phyloP scores from a whole-genome alignment of 2,888 invertebrate genomes.

The Zygaena filipendulae region DNA sequence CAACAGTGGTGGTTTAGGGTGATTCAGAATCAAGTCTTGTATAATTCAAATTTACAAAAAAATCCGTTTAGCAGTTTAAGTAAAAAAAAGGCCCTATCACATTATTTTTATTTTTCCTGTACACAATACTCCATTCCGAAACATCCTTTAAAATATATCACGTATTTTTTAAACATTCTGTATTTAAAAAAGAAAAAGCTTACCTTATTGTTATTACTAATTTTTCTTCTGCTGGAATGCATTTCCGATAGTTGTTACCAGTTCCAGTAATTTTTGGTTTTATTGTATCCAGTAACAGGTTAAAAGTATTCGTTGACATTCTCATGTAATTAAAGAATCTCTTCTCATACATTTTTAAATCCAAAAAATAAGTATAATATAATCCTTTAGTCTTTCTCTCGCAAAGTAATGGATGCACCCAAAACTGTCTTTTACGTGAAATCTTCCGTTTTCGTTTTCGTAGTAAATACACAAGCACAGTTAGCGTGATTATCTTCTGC shows the following conservation, averaged over 20 bases:
- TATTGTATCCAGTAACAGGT: constrained; percentile 13
- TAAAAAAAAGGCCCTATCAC: constrained; percentile 12
- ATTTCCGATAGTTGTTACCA: constrained; percentile 13
- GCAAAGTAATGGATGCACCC: constrained; percentile 14
- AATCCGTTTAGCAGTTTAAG: too few relatives aligned
- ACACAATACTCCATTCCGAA: constrained; percentile 9
- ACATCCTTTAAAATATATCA: constrained; percentile 10
- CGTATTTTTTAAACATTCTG: constrained; percentile 11
- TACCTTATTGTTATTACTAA: constrained; percentile 12
- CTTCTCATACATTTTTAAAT: constrained; percentile 11
- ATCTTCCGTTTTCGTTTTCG: constrained; percentile 17
- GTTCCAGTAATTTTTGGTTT: constrained; percentile 13
- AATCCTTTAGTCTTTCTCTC: constrained; percentile 13
- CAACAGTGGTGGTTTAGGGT: constrained; percentile 6
- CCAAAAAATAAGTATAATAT: constrained; percentile 12
- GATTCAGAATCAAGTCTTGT: constrained; percentile 9
- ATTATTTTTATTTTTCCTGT: constrained; percentile 13
- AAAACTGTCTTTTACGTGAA: constrained; percentile 15
- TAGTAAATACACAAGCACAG: constrained; percentile 17
- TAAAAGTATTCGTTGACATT: too few relatives aligned
- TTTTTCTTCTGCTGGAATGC: constrained; percentile 12
- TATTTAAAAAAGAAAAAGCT: constrained; percentile 9
- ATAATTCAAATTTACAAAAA: constrained; percentile 9
- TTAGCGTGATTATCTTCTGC: constrained; percentile 15
- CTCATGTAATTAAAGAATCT: too few relatives aligned